Evolutionary conservation across 1,140 invertebrate genomes (phyloP), one percentile per base, ranked within the genome.

Genomic region (Diplogasteroides magnus): DNA sequence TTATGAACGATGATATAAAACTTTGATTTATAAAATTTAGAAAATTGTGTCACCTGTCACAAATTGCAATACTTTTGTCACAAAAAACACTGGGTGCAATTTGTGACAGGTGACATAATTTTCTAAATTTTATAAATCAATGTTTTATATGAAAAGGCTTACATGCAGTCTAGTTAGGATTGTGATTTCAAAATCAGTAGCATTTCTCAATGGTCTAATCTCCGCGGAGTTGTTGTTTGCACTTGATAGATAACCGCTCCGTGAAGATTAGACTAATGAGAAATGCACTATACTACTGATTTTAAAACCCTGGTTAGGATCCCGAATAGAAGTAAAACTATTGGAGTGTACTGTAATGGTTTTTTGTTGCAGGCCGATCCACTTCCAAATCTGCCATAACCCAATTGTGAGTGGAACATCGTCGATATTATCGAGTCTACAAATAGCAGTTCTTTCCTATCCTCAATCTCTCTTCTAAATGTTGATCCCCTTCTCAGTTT

Each of bases 141-240:
- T n/a, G n/a, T n/a, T n/a, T n/a, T n/a, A 19, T 13, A 19, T 6
- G 23, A 26, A 62, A 62, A 62, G 11, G 19, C 31, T 13, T 31
- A 62, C 2, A 23, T 14, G 27, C 31, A 31, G 31, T 32, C 25
- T 48, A 19, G 19, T 60, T 60, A 26, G 11, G 57, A 29, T 0
- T 25, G 19, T 31, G 6, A 26, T 62, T 68, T 56, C 61, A 69
- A 62, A 29, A 64, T 62, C n/a, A n/a, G n/a, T n/a, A n/a, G n/a
- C n/a, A n/a, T n/a, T n/a, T n/a, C n/a, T n/a, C n/a, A n/a, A n/a
- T n/a, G n/a, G n/a, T n/a, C n/a, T n/a, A n/a, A n/a, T n/a, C n/a
- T n/a, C n/a, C n/a, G n/a, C n/a, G n/a, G n/a, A n/a, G n/a, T n/a
- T n/a, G n/a, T n/a, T n/a, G n/a, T n/a, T n/a, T n/a, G n/a, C n/a